phyloP scores from a whole-genome alignment of 2,888 invertebrate species.

The Melieria omissa region DNA sequence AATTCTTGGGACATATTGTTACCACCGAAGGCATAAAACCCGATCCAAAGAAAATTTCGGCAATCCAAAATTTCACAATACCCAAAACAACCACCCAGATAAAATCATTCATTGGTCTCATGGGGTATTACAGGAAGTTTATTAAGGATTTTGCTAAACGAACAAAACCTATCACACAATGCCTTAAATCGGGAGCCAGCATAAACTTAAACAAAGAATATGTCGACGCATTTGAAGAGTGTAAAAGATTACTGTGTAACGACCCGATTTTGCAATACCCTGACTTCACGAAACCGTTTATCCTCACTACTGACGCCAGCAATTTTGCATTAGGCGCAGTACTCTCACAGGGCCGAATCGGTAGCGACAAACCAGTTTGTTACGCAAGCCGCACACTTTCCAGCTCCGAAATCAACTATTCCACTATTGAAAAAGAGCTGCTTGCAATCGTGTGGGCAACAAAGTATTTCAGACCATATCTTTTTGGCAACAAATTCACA shows the following conservation, averaged over 20 bases:
- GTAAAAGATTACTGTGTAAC: constrained; percentile 39
- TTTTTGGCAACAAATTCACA: constrained; percentile 6
- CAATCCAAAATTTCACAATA: constrained; percentile 20
- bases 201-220: constrained; percentile 19
- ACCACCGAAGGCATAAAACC: constrained; percentile 23
- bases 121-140: constrained; percentile 24
- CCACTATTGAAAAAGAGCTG: constrained; percentile 15
- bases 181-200: constrained; percentile 34
- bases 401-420: not conserved
- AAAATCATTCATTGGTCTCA: constrained; percentile 22
- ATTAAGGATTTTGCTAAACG: constrained; percentile 23
- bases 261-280: constrained; percentile 38
- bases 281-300: constrained; percentile 53
- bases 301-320: constrained; percentile 55
- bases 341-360: not conserved
- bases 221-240: constrained; percentile 36
- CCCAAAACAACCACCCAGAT: constrained; percentile 23
- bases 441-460: constrained; percentile 2
- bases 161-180: constrained; percentile 37
- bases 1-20: constrained; percentile 30
- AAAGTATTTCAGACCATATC: not conserved
- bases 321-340: constrained; percentile 27
- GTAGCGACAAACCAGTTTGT: not conserved
- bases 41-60: constrained; percentile 28
- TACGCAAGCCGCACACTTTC: constrained; percentile 6